Evolutionary conservation across 2,888 invertebrate genomes (phyloP).

Genomic region (Thumatha senex): DNA sequence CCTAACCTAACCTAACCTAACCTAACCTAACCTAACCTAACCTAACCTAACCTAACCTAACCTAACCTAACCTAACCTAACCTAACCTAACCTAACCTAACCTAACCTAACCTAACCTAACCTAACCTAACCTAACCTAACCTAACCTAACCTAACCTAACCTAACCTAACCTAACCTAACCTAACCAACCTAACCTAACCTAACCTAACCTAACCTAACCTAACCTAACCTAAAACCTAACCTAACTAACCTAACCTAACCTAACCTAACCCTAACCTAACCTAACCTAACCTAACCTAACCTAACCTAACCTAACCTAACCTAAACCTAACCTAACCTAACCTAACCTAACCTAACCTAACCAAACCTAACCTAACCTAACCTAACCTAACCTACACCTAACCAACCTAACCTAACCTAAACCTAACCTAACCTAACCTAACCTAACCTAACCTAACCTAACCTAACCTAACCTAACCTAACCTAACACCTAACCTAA

Average conservation of each 20-base stretch:
- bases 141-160: conserved; percentile 18
- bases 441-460: conserved; percentile 17
- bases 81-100: conserved; percentile 7
- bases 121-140: conserved; percentile 21
- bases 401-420: too few species aligned
- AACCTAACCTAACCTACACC: too few species aligned
- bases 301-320: conserved; percentile 19
- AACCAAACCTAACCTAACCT: conserved; percentile 12
- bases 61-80: conserved; percentile 8
- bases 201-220: conserved; percentile 23
- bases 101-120: conserved; percentile 18
- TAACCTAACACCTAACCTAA: too few species aligned
- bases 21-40: conserved; percentile 19
- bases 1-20: conserved; percentile 29
- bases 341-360: conserved; percentile 17
- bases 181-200: conserved; percentile 23
- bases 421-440: conserved; percentile 14
- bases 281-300: conserved; percentile 7
- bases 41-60: conserved; percentile 10
- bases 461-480: conserved; percentile 10
- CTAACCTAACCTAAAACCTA: too few species aligned
- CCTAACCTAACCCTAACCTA: conserved; percentile 15
- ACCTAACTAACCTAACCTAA: conserved; percentile 20
- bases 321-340: too few species aligned
- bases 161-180: conserved; percentile 24